Base-by-base conservation (phyloP, 2,113 vertebrate genomes). In the Sisor rabdophorus region DNA sequence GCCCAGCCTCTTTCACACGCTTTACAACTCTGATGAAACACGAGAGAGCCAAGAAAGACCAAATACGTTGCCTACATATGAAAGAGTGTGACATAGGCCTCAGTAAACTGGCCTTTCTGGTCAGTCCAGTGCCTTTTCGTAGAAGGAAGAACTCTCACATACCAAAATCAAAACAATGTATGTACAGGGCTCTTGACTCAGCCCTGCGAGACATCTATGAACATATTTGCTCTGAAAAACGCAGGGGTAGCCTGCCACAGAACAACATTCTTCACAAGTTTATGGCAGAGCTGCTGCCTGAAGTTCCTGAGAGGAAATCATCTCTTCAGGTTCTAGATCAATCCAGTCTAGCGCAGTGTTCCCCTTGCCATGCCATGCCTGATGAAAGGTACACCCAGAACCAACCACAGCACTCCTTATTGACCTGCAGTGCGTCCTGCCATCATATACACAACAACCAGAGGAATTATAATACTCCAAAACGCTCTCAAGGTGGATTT, bases 81-180 rank as follows among this genome's bases (percentile, higher is more conserved):
- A 91, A 87, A 30, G 92, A 93, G 48, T 73, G 87, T 10, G 94
- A 94, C 77, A 87, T 91, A 2, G 91, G 90, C 79, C 92, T 94
- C 26, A 93, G 91, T 50, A 94, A 95, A 86, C 89, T 95, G 59
- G 94, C 94, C 32, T 95, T 94, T 82, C 91, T 95, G 2, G 94
- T 95, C 79, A 95, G 94, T 24, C 94, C 94, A 40, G 93, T 95
- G 91, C 94, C 94, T 91, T 95, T 95, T 84, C 89, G 93, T 50
- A 91, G 92, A 86, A 94, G 93, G 91, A 94, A 92, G 86, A 64
- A 86, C 28, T 84, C 91, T 19, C 92, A 89, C 79, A 91, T 92
- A 83, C 83, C 90, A 13, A 93, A 89, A 80, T 87, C 91, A 52
- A 94, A 92, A 80, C 86, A 88, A 0, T 93, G 92, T 5, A 89